Percentiles rank a stretch among this genome's conserved stretches.
Evolutionary conservation across 1,140 invertebrate species (phyloP).

Genomic region (Spodoptera frugiperda): DNA sequence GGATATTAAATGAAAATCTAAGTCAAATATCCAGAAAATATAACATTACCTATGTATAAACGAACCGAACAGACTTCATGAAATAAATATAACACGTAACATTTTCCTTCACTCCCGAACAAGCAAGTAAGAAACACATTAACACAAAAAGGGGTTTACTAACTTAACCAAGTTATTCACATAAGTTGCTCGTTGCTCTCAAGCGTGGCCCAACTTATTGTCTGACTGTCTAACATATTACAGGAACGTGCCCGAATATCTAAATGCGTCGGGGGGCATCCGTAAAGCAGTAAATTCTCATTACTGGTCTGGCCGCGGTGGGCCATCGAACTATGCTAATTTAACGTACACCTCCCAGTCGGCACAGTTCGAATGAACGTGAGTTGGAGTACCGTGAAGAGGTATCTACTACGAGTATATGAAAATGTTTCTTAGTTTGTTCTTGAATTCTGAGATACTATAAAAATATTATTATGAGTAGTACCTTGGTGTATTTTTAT

Average conservation of each 20-base stretch:
- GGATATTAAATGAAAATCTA: too few species aligned
- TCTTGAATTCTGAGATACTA: too few species aligned
- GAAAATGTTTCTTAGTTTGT: too few species aligned
- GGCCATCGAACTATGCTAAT: slow-evolving; percentile 74
- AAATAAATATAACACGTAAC: background rate
- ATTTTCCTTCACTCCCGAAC: background rate
- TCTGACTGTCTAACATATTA: slow-evolving; percentile 41
- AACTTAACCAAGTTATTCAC: slow-evolving; percentile 28
- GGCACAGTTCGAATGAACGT: slow-evolving; percentile 12
- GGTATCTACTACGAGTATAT: too few species aligned
- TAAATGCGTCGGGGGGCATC: slow-evolving; percentile 53
- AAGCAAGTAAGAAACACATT: slow-evolving; percentile 21
- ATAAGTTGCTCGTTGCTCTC: slow-evolving; percentile 26
- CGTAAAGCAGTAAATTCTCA: slow-evolving; percentile 71
- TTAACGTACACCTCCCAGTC: slow-evolving; percentile 59
- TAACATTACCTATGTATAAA: too few species aligned
- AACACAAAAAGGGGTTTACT: slow-evolving; percentile 13
- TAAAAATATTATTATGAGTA: too few species aligned
- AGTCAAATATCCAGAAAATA: too few species aligned
- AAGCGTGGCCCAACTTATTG: slow-evolving; percentile 4
- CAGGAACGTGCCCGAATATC: slow-evolving; percentile 57
- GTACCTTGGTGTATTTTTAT: too few species aligned
- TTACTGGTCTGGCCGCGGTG: slow-evolving; percentile 61
- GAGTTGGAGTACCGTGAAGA: too few species aligned
- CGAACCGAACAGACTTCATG: too few species aligned